Percentiles rank a stretch among this genome's conserved stretches.
These are phyloP conservation scores for Paragorgia papillata DNA, from an alignment of 92 coral and sea anemone species.

Conservation along the genomic window DNA sequence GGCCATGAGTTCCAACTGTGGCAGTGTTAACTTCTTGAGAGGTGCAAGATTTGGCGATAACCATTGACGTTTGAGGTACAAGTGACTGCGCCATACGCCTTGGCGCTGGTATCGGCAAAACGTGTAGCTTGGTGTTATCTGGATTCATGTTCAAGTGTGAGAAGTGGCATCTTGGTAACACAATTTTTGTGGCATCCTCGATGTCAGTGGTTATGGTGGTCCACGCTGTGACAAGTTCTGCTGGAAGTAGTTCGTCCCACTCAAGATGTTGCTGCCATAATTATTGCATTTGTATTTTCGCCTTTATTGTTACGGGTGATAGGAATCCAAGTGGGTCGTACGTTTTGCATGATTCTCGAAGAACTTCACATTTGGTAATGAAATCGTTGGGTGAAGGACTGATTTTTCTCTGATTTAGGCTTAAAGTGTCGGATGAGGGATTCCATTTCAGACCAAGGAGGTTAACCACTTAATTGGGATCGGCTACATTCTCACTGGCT, in stretches of 20 bases:
- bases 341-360: slow-evolving; percentile 39
- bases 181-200: too few relatives aligned
- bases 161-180: too few relatives aligned
- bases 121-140: not conserved
- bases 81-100: not conserved
- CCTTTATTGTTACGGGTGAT: not conserved
- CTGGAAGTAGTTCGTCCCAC: slow-evolving; percentile 55
- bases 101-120: too few relatives aligned
- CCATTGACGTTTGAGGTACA: too few relatives aligned
- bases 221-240: slow-evolving; percentile 8
- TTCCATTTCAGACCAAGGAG: slow-evolving; percentile 31
- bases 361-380: slow-evolving; percentile 48
- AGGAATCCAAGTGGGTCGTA: slow-evolving; percentile 11
- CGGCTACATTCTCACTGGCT: not conserved
- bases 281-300: slow-evolving; percentile 17
- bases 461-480: slow-evolving; percentile 15
- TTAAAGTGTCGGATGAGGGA: slow-evolving; percentile 35
- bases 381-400: not conserved
- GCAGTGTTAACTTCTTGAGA: too few relatives aligned
- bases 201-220: not conserved
- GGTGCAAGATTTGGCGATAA: too few relatives aligned
- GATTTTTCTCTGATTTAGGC: not conserved
- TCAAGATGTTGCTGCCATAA: slow-evolving; percentile 36
- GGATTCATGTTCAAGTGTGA: too few relatives aligned
- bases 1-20: too few relatives aligned